These are phyloP conservation scores for Diprion similis DNA, from an alignment of 1,140 invertebrate genomes.

Conservation along the genomic window DNA sequence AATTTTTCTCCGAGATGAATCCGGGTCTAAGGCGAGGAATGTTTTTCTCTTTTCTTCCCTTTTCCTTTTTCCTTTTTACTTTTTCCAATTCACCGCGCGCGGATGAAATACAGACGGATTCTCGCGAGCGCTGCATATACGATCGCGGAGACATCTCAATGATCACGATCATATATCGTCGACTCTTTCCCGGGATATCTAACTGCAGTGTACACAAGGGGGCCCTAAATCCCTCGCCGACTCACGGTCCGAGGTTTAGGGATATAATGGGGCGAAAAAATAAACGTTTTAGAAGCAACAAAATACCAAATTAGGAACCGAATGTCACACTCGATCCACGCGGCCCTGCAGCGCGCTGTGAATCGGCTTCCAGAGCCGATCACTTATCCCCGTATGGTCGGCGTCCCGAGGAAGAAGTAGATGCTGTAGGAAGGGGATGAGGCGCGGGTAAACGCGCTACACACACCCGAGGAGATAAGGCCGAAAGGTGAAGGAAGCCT, in stretches of 20 bases:
- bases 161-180: background rate
- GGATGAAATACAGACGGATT: background rate
- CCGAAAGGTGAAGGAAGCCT: background rate
- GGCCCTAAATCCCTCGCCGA: background rate
- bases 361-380: too few relatives aligned
- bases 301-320: slow-evolving; percentile 5
- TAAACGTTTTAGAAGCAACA: slow-evolving; percentile 1
- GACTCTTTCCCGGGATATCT: background rate
- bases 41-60: too few relatives aligned
- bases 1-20: too few relatives aligned
- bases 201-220: background rate
- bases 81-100: too few relatives aligned
- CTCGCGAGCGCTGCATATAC: background rate
- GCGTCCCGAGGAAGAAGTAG: too few relatives aligned
- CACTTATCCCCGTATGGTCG: too few relatives aligned
- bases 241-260: too few relatives aligned
- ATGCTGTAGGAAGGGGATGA: background rate
- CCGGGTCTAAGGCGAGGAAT: too few relatives aligned
- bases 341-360: too few relatives aligned
- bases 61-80: too few relatives aligned
- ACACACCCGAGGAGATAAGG: background rate
- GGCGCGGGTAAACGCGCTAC: background rate
- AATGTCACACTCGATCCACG: background rate
- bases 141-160: background rate
- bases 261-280: too few relatives aligned